These are phyloP conservation scores for Virgularia gustaviana DNA, from an alignment of 92 coral and sea anemone species.

Conservation along the genomic window DNA sequence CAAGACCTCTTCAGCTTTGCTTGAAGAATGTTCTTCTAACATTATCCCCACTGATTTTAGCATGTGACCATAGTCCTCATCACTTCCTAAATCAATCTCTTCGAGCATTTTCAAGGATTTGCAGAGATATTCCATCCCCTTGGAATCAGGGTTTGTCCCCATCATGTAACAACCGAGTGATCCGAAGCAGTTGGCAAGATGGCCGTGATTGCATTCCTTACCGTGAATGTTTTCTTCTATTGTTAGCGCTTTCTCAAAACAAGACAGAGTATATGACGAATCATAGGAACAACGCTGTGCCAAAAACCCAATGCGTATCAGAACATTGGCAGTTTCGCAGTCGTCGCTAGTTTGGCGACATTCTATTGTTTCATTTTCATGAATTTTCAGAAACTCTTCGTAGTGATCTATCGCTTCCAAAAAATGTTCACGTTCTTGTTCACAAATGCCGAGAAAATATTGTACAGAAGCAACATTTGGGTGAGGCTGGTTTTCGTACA, in stretches of 20 bases:
- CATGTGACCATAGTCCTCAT: not conserved
- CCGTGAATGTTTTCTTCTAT: conserved; percentile 31
- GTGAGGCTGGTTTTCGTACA: conserved; percentile 3
- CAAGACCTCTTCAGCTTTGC: conserved; percentile 28
- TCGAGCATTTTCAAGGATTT: conserved; percentile 13
- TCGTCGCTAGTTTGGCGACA: not conserved
- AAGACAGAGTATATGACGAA: not conserved
- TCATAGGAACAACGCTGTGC: not conserved
- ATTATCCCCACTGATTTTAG: conserved; percentile 5
- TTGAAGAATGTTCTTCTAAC: conserved; percentile 18
- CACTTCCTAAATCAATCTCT: not conserved
- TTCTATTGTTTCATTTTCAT: conserved; percentile 12
- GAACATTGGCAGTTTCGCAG: conserved; percentile 19
- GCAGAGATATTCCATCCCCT: conserved; percentile 10
- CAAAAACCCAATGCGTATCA: conserved; percentile 8
- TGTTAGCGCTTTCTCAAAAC: conserved; percentile 6
- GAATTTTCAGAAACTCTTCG: conserved; percentile 24
- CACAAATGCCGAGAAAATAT: conserved; percentile 10
- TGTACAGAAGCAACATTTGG: conserved; percentile 13
- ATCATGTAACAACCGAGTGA: conserved; percentile 10
- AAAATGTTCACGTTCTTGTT: conserved; percentile 10
- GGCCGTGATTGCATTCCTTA: conserved; percentile 8
- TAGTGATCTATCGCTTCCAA: conserved; percentile 1
- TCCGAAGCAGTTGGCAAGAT: conserved; percentile 17
- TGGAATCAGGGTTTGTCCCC: not conserved